Base-by-base conservation (phyloP, 1,140 invertebrate genomes). In the Colletes gigas region DNA sequence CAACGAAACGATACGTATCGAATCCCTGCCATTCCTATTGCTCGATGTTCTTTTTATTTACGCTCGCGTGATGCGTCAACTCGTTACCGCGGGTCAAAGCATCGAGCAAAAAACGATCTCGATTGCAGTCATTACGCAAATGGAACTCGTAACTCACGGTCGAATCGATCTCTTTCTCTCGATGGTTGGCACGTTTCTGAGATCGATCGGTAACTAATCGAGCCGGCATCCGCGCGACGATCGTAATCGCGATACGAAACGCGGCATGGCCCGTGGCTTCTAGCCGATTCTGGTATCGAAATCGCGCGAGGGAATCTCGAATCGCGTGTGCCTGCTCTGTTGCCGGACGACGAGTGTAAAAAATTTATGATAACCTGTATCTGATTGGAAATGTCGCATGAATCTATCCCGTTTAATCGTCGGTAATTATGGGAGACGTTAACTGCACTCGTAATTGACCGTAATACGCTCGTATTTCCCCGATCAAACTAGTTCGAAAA, bases 101-200 rank as follows among this genome's bases (percentile, higher is more conserved):
- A 12, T 2, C 14, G 19, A 4, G 19, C 30, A 62, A 81, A 76
- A 81, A 76, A 30, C 6, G 10, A n/a, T 68, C 21, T 21, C 17
- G 66, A 68, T 75, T 17, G 72, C 55, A 19, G 63, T 59, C 62
- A 63, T 82, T 82, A 82, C 54, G 66, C 57, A 78, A 78, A 82
- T 82, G n/a, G 44, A 57, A n/a, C 30, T 67, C 50, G 47, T 77
- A 77, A 72, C 52, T 78, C 68, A 78, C 21, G 21, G 47, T 39
- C 44, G 52, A 50, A 44, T 41, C 10, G 62, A 72, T 67, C 39
- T 59, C 62, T 67, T 9, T 41, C 62, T 15, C 6, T 3, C 30
- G 47, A 76, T 68, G 47, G 50, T 47, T 1, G 44, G 55, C 78
- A 68, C 72, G 72, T 74, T 59, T 39, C 60, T 50, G 57, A 71